Base-by-base conservation (phyloP, 1,140 invertebrate genomes). In the Gryon sp. region DNA sequence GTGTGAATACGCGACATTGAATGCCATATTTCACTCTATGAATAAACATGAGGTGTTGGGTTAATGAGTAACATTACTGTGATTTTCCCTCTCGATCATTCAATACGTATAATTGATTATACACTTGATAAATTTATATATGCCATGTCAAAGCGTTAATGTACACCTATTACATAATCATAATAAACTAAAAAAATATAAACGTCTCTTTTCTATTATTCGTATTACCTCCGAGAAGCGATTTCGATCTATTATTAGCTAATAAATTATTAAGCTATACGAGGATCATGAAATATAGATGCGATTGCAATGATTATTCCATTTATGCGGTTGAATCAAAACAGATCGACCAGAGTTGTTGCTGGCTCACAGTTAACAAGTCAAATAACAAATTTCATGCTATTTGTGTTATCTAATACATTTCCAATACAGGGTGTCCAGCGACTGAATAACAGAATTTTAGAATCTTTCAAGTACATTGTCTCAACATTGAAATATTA, bases 61-160 rank as follows among this genome's bases (percentile, higher is more conserved):
- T 60, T 68, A 75, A 75, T 75, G 62, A 75, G 40, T 53, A 55
- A 16, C 38, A 65, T 59, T 57, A 59, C 36, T 15, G 53, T 52
- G 36, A 55, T 62, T 55, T 62, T 53, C 30, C 24, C 16, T 55
- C 60, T 68, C 24, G 55, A 75, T 62, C 72, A 48, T 53, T 38
- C 55, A 40, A 26, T 53, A 40, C 30, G 55, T 40, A 75, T 66
- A 74, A 74, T 74, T 66, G 55, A 75, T 75, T 66, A 32, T 46
- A 62, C 8, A 20, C 18, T n/a, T n/a, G n/a, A n/a, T n/a, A n/a
- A n/a, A n/a, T n/a, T n/a, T n/a, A n/a, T n/a, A n/a, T n/a, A n/a
- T n/a, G n/a, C n/a, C n/a, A n/a, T n/a, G n/a, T n/a, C n/a, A n/a
- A n/a, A n/a, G n/a, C n/a, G n/a, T n/a, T n/a, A n/a, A n/a, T n/a